These are phyloP conservation scores for Rhabdomys pumilio DNA, from an alignment of 2,797 vertebrate genomes.

Conservation along the genomic window DNA sequence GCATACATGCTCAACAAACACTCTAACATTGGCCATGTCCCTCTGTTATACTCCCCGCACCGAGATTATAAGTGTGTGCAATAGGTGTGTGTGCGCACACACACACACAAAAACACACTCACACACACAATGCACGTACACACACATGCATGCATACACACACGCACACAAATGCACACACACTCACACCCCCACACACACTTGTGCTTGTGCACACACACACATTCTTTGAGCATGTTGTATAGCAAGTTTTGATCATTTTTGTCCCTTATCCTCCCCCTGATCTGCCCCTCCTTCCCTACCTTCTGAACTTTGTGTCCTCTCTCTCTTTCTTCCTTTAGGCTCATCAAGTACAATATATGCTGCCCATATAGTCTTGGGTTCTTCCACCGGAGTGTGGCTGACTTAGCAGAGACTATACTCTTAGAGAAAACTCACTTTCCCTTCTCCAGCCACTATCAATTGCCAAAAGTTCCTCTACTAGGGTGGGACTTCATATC, in stretches of 20 bases:
- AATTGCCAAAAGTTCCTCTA: neutral
- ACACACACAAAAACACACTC: too few species aligned
- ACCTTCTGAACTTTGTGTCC: neutral
- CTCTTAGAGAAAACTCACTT: too few species aligned
- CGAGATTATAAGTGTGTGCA: neutral
- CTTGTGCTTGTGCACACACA: too few species aligned
- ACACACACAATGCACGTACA: rapidly evolving
- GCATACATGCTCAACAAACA: neutral
- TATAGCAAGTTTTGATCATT: neutral
- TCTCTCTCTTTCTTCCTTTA: neutral
- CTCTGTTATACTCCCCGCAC: neutral
- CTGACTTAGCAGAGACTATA: neutral
- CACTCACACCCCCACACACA: neutral
- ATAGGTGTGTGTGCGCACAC: too few species aligned
- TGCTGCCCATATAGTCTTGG: neutral
- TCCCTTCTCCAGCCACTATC: neutral
- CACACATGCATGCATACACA: too few species aligned
- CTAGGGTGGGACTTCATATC: neutral
- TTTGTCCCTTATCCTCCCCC: neutral
- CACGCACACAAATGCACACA: neutral
- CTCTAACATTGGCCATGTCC: neutral
- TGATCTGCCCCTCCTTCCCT: neutral
- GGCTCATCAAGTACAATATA: too few species aligned
- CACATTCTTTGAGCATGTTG: too few species aligned
- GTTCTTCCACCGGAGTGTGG: neutral